These are phyloP conservation scores for Hippocampus mohnikei DNA, from an alignment of 2,113 vertebrate genomes.

Conservation along the genomic window DNA sequence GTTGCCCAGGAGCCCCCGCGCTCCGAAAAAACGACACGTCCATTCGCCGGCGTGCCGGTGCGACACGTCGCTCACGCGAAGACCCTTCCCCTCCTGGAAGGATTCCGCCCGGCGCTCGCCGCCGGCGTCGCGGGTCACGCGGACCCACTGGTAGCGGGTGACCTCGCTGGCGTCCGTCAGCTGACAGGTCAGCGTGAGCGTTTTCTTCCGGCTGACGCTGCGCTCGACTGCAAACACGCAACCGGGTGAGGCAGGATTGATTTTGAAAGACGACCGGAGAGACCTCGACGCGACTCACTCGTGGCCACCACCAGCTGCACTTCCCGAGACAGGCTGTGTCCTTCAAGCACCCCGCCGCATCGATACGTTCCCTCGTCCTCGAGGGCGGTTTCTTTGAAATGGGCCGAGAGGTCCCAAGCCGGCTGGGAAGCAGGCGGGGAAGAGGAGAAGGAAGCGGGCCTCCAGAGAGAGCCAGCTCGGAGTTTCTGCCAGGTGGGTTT, in stretches of 20 bases:
- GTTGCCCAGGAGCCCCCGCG: constrained; percentile 61
- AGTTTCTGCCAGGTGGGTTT: constrained; percentile 48
- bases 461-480: not conserved
- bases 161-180: constrained; percentile 52
- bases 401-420: constrained; percentile 42
- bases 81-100: constrained; percentile 35
- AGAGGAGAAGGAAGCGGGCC: constrained; percentile 8
- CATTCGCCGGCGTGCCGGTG: constrained; percentile 41
- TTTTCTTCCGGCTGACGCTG: constrained; percentile 9
- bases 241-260: constrained; percentile 4
- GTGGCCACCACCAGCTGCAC: constrained; percentile 63
- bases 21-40: constrained; percentile 60
- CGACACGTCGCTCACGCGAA: constrained; percentile 24
- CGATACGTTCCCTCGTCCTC: constrained; percentile 62
- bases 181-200: constrained; percentile 56
- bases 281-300: constrained; percentile 43
- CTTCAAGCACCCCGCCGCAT: constrained; percentile 46
- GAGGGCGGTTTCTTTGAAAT: constrained; percentile 42
- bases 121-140: constrained; percentile 39
- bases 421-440: not conserved
- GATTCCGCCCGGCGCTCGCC: constrained; percentile 26
- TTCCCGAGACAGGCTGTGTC: constrained; percentile 31
- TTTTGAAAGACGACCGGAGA: not conserved
- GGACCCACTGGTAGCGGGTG: constrained; percentile 65
- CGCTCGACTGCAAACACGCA: constrained; percentile 50